Base-by-base conservation (phyloP, 2,888 invertebrate genomes). In the Helobdella robusta region DNA sequence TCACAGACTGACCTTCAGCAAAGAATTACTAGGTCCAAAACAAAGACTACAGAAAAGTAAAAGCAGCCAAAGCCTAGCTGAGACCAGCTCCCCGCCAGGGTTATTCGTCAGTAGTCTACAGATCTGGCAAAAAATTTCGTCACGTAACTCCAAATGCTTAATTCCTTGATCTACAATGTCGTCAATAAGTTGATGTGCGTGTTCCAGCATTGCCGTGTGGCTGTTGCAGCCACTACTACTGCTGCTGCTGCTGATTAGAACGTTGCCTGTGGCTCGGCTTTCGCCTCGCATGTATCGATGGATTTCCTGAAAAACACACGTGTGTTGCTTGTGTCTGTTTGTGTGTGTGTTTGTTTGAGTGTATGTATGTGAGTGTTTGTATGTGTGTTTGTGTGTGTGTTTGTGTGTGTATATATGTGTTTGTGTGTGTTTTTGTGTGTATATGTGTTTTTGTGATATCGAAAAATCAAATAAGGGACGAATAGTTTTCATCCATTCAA, bases 41-140 rank as follows among this genome's bases (percentile, higher is more conserved):
- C 92, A 89, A 1, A 94, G 80, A 46, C 91, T 83, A 93, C 93
- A 94, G 23, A 91, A 85, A 65, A 89, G 84, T 74, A 91, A 88
- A 30, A 50, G 44, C n/a, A 62, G 20, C 48, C 48, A 62, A 25
- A 62, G 50, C 5, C 62, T 30, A 15, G 46, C 48, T 4, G 44
- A 23, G 0, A 87, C 85, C 82, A 88, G 87, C 69, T 91, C 91
- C 0, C 85, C 81, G 68, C 85, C 87, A 0, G 93, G 91, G 77
- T 91, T 92, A 72, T 89, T 90, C 18, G 89, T 92, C 5, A 77
- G 75, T 71, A 79, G 79, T 40, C 80, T 72, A 35, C 78, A 73
- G 64, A 80, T 71, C 73, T 80, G 80, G 64, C 78, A 76, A 70
- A 89, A 85, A 72, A 94, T 88, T 81, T 94, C 94, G 77, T 94